A percentile compares a stretch with the other conserved stretches of the same genome.
These are phyloP conservation scores for Mormyrops attenuatus DNA, from an alignment of 2,797 vertebrate genomes.

Conservation along the genomic window DNA sequence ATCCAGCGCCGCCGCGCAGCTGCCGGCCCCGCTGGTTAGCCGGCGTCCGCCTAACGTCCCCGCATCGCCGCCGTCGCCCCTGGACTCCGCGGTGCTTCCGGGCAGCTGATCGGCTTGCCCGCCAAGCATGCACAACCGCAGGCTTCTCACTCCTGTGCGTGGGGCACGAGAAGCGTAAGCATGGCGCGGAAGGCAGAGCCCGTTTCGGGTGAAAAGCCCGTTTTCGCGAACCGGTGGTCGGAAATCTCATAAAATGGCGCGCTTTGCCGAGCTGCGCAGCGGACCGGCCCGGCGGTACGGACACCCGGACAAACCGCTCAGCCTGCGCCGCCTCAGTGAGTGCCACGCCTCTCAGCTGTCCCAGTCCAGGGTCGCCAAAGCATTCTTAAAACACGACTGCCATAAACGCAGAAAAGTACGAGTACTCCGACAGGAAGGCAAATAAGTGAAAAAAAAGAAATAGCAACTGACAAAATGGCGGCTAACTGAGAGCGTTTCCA, in stretches of 20 bases:
- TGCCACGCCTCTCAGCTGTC: constrained; percentile 50
- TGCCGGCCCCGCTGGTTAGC: constrained; percentile 46
- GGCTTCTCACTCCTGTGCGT: neutral
- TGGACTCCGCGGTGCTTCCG: constrained; percentile 21
- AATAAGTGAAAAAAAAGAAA: constrained; percentile 72
- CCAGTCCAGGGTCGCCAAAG: constrained; percentile 53
- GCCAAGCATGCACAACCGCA: constrained; percentile 2
- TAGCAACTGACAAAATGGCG: constrained; percentile 76
- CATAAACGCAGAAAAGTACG: constrained; percentile 59
- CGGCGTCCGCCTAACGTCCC: constrained; percentile 48
- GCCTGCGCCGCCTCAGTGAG: constrained; percentile 57
- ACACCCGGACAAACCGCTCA: constrained; percentile 65
- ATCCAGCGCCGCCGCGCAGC: constrained; percentile 68
- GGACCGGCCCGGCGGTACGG: constrained; percentile 79
- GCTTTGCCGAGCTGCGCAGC: constrained; percentile 96
- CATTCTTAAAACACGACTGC: constrained; percentile 57
- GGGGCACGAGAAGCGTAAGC: neutral
- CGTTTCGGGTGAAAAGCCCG: neutral
- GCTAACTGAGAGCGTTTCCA: constrained; percentile 70
- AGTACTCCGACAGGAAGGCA: constrained; percentile 74
- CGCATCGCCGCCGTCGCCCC: neutral
- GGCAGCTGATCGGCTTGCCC: constrained; percentile 38
- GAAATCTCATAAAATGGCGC: constrained; percentile 97
- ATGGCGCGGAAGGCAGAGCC: neutral
- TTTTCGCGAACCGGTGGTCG: constrained; percentile 26